phyloP scores from a whole-genome alignment of 2,888 invertebrate genomes.

The Campoletis raptor region DNA sequence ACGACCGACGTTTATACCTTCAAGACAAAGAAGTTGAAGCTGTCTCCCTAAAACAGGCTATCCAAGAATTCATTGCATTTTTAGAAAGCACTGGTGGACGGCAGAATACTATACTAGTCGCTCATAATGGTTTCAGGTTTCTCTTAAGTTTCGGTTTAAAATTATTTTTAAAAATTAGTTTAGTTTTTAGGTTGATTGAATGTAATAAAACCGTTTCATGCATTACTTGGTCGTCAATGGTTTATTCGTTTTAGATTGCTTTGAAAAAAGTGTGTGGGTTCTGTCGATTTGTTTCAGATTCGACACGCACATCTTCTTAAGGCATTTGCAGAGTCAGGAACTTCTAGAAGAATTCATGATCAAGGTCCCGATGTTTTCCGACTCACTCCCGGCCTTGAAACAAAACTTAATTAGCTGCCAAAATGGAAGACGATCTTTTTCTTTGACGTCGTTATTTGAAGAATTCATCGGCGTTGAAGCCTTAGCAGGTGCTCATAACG shows the following conservation, averaged over 20 bases:
- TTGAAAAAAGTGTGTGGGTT: slow-evolving; percentile 8
- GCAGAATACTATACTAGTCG: not conserved
- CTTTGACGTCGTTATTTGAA: slow-evolving; percentile 23
- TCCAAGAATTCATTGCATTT: not conserved
- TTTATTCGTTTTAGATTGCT: not conserved
- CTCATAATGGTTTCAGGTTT: slow-evolving; percentile 4
- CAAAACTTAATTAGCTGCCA: not conserved
- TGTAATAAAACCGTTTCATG: not conserved
- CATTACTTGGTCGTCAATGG: not conserved
- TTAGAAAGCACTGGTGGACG: not conserved
- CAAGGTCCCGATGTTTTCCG: slow-evolving; percentile 12
- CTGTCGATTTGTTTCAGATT: slow-evolving; percentile 21
- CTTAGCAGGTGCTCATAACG: slow-evolving; percentile 16
- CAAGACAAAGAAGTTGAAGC: not conserved
- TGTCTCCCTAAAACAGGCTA: not conserved
- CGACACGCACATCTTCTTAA: slow-evolving; percentile 10
- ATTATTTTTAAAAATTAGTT: not conserved
- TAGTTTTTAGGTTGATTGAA: not conserved
- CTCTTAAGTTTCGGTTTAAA: not conserved
- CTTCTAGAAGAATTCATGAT: slow-evolving; percentile 21
- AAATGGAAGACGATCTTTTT: slow-evolving; percentile 13
- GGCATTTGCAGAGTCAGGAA: slow-evolving; percentile 21
- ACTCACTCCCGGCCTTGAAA: slow-evolving; percentile 20
- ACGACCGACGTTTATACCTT: slow-evolving; percentile 11
- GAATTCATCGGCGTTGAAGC: slow-evolving; percentile 29